Evolutionary conservation across 2,113 vertebrate species (phyloP).

Genomic region (Malurus melanocephalus): DNA sequence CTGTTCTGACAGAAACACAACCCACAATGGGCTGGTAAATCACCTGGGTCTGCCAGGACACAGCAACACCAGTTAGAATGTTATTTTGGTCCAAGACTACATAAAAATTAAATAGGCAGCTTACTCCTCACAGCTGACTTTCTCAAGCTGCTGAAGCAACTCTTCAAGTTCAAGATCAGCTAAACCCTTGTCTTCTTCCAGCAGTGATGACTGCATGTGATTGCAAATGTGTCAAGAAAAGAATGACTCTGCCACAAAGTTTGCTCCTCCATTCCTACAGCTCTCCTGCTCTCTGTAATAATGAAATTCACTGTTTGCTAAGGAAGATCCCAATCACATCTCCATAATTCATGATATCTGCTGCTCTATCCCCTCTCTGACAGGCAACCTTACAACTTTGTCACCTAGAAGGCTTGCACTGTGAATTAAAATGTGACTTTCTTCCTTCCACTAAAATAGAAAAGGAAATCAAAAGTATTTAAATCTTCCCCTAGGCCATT

Average conservation of each 20-base stretch:
- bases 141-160: not conserved
- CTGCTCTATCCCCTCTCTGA: not conserved
- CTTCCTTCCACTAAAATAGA: not conserved
- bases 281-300: not conserved
- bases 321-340: not conserved
- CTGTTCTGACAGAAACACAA: not conserved
- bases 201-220: rapidly evolving
- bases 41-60: not conserved
- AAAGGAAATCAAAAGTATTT: not conserved
- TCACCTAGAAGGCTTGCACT: not conserved
- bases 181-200: not conserved
- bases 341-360: not conserved
- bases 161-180: not conserved
- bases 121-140: not conserved
- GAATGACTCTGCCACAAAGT: not conserved
- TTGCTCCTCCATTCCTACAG: not conserved
- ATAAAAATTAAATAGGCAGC: not conserved
- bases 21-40: not conserved
- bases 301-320: not conserved
- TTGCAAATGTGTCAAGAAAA: not conserved
- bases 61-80: not conserved
- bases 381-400: not conserved
- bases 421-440: not conserved
- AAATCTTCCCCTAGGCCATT: not conserved
- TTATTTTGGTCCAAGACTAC: not conserved